Percentiles rank a stretch among this genome's conserved stretches.
These are phyloP conservation scores for Tachysurus vachellii DNA, from an alignment of 2,113 vertebrate genomes.

Conservation along the genomic window DNA sequence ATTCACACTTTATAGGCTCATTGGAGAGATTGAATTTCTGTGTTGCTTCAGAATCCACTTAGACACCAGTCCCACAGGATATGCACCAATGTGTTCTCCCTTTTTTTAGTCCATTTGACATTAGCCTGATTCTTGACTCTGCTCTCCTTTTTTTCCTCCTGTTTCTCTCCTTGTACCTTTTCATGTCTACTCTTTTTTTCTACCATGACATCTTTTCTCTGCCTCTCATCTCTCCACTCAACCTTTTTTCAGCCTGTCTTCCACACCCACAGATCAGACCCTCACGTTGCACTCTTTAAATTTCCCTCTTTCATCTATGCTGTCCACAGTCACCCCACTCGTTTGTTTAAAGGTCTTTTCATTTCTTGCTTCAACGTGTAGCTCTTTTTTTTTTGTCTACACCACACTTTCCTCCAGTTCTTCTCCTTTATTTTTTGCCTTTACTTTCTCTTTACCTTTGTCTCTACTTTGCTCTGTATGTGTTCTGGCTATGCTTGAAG, in stretches of 20 bases:
- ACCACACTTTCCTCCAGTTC: constrained; percentile 59
- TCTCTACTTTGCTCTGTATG: constrained; percentile 16
- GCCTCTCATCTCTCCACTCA: constrained; percentile 14
- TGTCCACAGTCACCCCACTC: background rate
- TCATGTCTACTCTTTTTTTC: background rate
- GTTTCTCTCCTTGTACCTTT: background rate
- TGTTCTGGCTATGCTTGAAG: constrained; percentile 11
- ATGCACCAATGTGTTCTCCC: constrained; percentile 17
- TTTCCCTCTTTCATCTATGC: constrained; percentile 12
- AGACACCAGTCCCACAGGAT: constrained; percentile 27
- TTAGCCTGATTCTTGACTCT: constrained; percentile 14
- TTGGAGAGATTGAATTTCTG: constrained; percentile 25
- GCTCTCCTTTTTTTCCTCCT: constrained; percentile 5
- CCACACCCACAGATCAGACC: constrained; percentile 1
- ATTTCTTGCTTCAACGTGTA: background rate
- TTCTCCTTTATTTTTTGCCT: constrained; percentile 38
- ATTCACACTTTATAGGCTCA: background rate
- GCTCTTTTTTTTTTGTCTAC: constrained; percentile 20
- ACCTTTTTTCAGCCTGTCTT: constrained; percentile 11
- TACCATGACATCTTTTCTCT: constrained; percentile 23
- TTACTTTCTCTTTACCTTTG: constrained; percentile 36
- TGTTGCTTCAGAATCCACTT: constrained; percentile 40
- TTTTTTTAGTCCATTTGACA: constrained; percentile 33
- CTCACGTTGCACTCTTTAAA: constrained; percentile 15
- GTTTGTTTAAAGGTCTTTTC: constrained; percentile 5